Percentiles rank a stretch among this genome's conserved stretches.
Evolutionary conservation across 2,113 vertebrate species (phyloP).

Genomic region (Gambusia holbrooki): DNA sequence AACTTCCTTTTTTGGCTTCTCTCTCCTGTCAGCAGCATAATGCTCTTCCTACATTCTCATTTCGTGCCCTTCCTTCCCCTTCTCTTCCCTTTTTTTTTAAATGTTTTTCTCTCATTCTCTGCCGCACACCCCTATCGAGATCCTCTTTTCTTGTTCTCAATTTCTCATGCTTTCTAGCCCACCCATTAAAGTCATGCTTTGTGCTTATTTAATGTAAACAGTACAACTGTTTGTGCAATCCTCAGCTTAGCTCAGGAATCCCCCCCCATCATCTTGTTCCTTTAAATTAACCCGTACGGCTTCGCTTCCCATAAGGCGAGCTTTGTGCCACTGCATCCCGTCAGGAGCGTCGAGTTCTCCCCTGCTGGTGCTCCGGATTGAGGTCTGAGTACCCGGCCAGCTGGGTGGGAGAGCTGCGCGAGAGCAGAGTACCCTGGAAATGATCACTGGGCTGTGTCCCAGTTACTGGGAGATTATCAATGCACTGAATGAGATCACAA

Average conservation of each 20-base stretch:
- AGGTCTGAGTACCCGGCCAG: conserved; percentile 72
- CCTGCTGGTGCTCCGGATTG: conserved; percentile 63
- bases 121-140: conserved; percentile 22
- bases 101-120: conserved; percentile 34
- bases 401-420: conserved; percentile 66
- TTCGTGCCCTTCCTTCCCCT: conserved; percentile 53
- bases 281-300: not conserved
- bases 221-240: not conserved
- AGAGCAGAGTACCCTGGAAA: conserved; percentile 71
- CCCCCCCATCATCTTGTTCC: not conserved
- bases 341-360: conserved; percentile 45
- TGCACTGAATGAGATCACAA: conserved; percentile 76
- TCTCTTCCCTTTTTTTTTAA: conserved; percentile 33
- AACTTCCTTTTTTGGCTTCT: conserved; percentile 70
- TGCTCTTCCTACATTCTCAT: conserved; percentile 59
- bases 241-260: not conserved
- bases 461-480: conserved; percentile 81
- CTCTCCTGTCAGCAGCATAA: conserved; percentile 68
- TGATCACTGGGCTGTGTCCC: conserved; percentile 74
- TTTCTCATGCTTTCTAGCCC: conserved; percentile 4
- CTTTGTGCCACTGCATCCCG: conserved; percentile 37
- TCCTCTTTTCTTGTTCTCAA: conserved; percentile 41
- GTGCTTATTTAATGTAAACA: conserved; percentile 20
- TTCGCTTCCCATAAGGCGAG: conserved; percentile 30
- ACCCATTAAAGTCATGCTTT: conserved; percentile 18